A percentile compares a stretch with the other conserved stretches of the same genome.
Conservation (phyloP, 2,113 vertebrate species). For the Petrocephalus zakoni region DNA sequence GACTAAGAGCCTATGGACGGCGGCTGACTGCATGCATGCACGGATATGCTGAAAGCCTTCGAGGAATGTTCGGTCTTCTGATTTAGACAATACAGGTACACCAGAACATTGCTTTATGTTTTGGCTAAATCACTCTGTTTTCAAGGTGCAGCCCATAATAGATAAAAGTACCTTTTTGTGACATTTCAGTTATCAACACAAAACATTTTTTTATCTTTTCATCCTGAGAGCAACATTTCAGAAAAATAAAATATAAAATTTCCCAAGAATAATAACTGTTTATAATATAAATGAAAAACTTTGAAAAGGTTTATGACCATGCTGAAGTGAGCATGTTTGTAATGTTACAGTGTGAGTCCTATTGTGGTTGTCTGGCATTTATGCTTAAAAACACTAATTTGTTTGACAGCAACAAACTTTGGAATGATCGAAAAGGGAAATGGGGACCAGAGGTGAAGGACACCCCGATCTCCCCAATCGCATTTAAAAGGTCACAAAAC, state of each 20-base stretch:
- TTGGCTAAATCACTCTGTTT: neutral
- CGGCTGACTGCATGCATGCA: neutral
- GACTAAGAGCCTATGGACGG: neutral
- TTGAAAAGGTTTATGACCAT: neutral
- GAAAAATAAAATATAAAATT: neutral
- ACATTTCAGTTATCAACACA: neutral
- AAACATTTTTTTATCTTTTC: neutral
- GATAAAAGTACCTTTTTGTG: neutral
- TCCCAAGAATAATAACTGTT: neutral
- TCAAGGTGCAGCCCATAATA: neutral
- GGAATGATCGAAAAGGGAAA: neutral
- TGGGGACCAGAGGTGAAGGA: neutral
- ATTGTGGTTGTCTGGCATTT: neutral
- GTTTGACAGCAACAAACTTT: neutral
- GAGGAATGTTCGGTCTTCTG: neutral
- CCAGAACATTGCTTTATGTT: neutral
- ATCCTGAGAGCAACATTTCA: constrained; percentile 5
- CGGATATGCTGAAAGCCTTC: neutral
- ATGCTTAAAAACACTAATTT: neutral
- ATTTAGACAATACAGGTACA: neutral
- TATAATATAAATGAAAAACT: neutral
- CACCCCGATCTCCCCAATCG: neutral
- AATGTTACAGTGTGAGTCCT: neutral
- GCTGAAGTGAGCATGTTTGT: neutral
- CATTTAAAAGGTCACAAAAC: neutral